Base-by-base conservation (phyloP, 2,888 invertebrate genomes). In the Digitonthophagus gazella region DNA sequence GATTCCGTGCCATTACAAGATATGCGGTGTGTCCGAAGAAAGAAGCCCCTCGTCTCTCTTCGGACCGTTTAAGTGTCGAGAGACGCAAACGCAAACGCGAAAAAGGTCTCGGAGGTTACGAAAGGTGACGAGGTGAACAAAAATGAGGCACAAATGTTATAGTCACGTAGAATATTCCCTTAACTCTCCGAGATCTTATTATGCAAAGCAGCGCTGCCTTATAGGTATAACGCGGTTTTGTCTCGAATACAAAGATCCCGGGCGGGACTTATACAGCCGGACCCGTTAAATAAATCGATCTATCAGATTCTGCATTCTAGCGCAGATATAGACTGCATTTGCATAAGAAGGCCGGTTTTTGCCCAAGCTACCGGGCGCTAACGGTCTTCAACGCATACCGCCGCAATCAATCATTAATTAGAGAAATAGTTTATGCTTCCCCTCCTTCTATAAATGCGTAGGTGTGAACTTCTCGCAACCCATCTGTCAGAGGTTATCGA, bases 141-240 rank as follows among this genome's bases (percentile, higher is more conserved):
- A 61, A 20, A 61, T 20, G 19, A 18, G 14, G 61, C 61, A 20
- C 18, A 61, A 61, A 19, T 61, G 20, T 61, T 61, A 61, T 61
- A 20, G 61, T 61, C 61, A 61, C 61, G 61, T 61, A 18, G 18
- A 61, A 44, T 44, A 44, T 44, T 44, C 28, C 28, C 28, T 44
- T 44, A 44, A 44, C 28, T 61, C 61, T 20, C 61, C n/a, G n/a
- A 19, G 61, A 61, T 61, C 61, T 61, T 61, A 61, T 61, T 61
- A 61, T 61, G 61, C 61, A 61, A 61, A 61, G 18, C 20, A 61
- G 14, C 61, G 61, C 11, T 8, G 28, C 61, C 61, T 61, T 61
- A 61, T 61, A 61, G 16, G 61, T 61, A 61, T 61, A 61, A 61
- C 20, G 20, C 20, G 61, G 18, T 61, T 61, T 61, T 61, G 61